A percentile compares a stretch with the other conserved stretches of the same genome.
Evolutionary conservation across 2,113 vertebrate species (phyloP).

Genomic region (Petromus typicus): DNA sequence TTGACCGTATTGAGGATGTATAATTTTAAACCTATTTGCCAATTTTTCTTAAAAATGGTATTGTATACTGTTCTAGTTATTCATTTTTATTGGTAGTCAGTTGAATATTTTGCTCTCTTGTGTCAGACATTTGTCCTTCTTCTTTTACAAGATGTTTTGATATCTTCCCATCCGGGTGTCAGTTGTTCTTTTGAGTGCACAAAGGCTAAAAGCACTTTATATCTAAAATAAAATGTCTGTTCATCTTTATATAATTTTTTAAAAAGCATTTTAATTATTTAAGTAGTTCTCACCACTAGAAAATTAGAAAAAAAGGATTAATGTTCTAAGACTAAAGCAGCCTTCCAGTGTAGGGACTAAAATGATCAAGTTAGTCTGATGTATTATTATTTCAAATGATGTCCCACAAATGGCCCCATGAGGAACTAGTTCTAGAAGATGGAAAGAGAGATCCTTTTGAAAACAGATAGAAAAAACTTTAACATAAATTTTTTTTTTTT

Average conservation of each 20-base stretch:
- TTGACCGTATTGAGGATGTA: background rate
- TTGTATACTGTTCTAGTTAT: background rate
- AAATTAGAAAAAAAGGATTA: constrained; percentile 27
- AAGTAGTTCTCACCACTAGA: background rate
- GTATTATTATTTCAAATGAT: background rate
- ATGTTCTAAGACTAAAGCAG: background rate
- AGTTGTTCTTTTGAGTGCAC: background rate
- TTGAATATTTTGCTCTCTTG: background rate
- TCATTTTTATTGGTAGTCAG: constrained; percentile 11
- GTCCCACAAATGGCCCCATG: background rate
- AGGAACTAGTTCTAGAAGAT: background rate
- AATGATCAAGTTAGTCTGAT: background rate
- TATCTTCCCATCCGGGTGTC: background rate
- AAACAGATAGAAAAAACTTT: background rate
- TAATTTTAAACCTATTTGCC: background rate
- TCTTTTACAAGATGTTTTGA: constrained; percentile 11
- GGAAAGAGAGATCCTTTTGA: background rate
- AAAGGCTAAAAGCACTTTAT: background rate
- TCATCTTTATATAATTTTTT: background rate
- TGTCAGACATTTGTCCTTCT: background rate
- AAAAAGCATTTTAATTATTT: background rate
- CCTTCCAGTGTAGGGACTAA: background rate
- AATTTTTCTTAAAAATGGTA: background rate
- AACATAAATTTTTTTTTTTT: background rate
- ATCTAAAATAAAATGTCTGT: background rate